Conservation (phyloP, 64 coral and sea anemone species). For the Orbicella faveolata region DNA sequence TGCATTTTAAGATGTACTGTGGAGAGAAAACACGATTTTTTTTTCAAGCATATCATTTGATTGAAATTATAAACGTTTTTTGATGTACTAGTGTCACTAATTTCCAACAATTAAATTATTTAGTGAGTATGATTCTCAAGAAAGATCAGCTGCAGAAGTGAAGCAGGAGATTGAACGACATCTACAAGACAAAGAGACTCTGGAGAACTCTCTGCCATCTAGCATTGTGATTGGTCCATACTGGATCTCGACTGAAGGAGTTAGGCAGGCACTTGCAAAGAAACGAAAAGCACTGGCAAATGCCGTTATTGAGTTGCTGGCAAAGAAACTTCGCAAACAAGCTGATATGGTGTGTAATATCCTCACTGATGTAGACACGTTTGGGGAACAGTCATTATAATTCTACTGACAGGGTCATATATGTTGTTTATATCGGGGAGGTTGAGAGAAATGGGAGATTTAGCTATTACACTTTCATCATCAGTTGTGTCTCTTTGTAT, state of each 20-base stretch:
- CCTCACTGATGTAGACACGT: background rate
- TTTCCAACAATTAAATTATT: background rate
- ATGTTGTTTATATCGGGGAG: too few relatives aligned
- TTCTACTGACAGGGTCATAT: background rate
- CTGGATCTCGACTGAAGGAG: conserved; percentile 82
- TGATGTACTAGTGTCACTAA: background rate
- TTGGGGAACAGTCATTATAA: background rate
- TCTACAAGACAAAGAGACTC: conserved; percentile 81
- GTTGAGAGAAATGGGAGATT: too few relatives aligned
- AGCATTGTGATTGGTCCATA: conserved; percentile 92
- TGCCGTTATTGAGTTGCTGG: conserved; percentile 93
- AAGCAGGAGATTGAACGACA: conserved; percentile 98
- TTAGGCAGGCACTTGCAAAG: conserved; percentile 85
- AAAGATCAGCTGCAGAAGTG: conserved; percentile 89
- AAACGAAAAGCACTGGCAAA: conserved; percentile 91
- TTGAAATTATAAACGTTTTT: too few relatives aligned
- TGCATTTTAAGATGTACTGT: too few relatives aligned
- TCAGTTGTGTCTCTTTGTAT: too few relatives aligned
- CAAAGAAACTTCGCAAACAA: conserved; percentile 94
- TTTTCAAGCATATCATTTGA: too few relatives aligned
- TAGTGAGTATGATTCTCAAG: conserved; percentile 92
- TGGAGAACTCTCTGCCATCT: conserved; percentile 91
- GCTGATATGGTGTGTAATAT: conserved; percentile 74
- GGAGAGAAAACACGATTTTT: too few relatives aligned
- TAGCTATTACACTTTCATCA: too few relatives aligned